Conservation (phyloP, 2,797 vertebrate genomes). For the Poeciliopsis infans region DNA sequence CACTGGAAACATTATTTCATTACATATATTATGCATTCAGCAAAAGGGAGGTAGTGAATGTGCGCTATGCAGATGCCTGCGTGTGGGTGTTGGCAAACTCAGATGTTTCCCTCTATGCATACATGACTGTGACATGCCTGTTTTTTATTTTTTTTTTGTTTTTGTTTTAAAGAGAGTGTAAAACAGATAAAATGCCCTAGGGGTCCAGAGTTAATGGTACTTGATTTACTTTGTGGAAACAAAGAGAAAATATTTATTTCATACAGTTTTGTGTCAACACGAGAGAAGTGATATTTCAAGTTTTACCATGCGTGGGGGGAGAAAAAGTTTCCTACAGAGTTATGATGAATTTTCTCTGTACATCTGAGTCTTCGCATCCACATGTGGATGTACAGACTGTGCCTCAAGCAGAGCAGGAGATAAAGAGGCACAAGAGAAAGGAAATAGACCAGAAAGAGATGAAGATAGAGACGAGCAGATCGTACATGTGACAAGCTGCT, state of each 20-base stretch:
- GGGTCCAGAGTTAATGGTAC: constrained; percentile 69
- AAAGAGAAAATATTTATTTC: constrained; percentile 78
- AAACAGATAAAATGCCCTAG: constrained; percentile 68
- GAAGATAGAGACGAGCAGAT: constrained; percentile 48
- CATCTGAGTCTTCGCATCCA: constrained; percentile 33
- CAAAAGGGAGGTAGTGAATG: constrained; percentile 76
- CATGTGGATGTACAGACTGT: constrained; percentile 36
- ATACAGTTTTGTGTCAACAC: constrained; percentile 64
- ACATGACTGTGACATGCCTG: constrained; percentile 76
- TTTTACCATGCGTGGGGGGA: constrained; percentile 28
- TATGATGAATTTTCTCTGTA: constrained; percentile 43
- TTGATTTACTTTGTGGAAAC: constrained; percentile 69
- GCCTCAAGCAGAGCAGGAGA: constrained; percentile 53
- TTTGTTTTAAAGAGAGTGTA: constrained; percentile 47
- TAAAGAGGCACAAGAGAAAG: constrained; percentile 26
- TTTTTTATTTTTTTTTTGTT: constrained; percentile 53
- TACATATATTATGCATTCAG: constrained; percentile 88
- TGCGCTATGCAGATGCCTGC: constrained; percentile 66
- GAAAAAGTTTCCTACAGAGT: constrained; percentile 58
- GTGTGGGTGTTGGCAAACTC: constrained; percentile 70
- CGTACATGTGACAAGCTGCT: constrained; percentile 51
- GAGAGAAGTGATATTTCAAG: constrained; percentile 53
- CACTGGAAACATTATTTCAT: constrained; percentile 87
- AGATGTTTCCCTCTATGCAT: constrained; percentile 73
- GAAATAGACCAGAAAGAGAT: constrained; percentile 40